Percentiles rank a stretch among this genome's conserved stretches.
These are phyloP conservation scores for Agrenia bidenticulata DNA, from an alignment of 2,888 invertebrate species.

Conservation along the genomic window DNA sequence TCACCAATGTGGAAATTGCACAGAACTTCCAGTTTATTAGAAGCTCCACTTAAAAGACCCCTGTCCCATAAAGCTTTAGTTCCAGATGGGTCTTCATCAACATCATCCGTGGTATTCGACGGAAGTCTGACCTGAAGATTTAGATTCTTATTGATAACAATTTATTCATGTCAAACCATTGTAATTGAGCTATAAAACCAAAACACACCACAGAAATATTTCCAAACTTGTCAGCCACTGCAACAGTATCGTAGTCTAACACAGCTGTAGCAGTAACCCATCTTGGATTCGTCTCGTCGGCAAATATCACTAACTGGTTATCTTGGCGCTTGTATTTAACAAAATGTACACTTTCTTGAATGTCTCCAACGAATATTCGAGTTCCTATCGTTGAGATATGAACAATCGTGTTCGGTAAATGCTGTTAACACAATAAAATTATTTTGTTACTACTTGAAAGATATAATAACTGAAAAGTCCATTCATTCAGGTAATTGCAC, in stretches of 20 bases:
- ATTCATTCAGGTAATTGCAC: background rate
- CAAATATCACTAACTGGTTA: slow-evolving; percentile 96
- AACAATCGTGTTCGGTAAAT: slow-evolving; percentile 92
- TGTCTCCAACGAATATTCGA: slow-evolving; percentile 90
- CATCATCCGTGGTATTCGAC: slow-evolving; percentile 90
- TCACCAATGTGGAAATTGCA: slow-evolving; percentile 96
- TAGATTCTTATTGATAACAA: too few relatives aligned
- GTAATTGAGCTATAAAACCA: background rate
- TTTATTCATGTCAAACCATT: background rate
- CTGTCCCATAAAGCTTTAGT: slow-evolving; percentile 92
- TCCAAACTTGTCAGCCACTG: slow-evolving; percentile 96
- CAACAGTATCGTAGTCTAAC: slow-evolving; percentile 94
- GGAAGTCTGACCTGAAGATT: slow-evolving; percentile 69
- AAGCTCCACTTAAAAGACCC: slow-evolving; percentile 91
- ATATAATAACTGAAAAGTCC: background rate
- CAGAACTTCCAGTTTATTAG: slow-evolving; percentile 92
- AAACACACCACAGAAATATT: slow-evolving; percentile 80
- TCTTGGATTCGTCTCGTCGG: slow-evolving; percentile 95
- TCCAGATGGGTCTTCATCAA: slow-evolving; percentile 99
- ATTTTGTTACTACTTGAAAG: too few relatives aligned
- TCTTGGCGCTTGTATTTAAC: slow-evolving; percentile 91
- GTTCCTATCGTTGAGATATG: slow-evolving; percentile 93
- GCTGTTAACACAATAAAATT: slow-evolving; percentile 62
- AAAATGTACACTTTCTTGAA: slow-evolving; percentile 95
- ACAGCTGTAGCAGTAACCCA: slow-evolving; percentile 92